Conservation (phyloP, 2,797 vertebrate species). For the Eulemur coronatus region DNA sequence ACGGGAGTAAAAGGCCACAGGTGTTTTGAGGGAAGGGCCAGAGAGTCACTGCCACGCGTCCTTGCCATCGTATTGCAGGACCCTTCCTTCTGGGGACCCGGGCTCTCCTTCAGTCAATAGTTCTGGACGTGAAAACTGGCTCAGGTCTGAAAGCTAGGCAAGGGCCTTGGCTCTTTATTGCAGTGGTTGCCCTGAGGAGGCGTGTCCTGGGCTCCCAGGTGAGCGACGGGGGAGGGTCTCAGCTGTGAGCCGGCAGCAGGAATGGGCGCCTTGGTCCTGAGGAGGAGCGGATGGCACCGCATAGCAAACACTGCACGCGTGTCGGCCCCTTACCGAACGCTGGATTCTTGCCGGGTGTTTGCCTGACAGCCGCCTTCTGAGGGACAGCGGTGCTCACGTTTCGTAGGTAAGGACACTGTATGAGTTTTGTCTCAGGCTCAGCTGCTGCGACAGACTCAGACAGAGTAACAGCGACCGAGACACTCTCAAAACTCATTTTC, state of each 20-base stretch:
- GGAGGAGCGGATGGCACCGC: not conserved
- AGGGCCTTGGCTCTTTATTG: not conserved
- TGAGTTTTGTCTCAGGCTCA: not conserved
- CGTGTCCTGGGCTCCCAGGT: not conserved
- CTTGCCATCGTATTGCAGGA: rapidly evolving
- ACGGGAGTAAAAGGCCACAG: not conserved
- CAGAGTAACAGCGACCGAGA: not conserved
- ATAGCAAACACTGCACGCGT: rapidly evolving
- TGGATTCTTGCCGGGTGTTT: not conserved
- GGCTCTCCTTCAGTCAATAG: not conserved
- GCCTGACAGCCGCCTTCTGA: not conserved
- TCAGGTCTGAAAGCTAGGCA: not conserved
- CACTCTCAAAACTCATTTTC: not conserved
- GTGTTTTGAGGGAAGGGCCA: not conserved
- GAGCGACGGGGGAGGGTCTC: not conserved
- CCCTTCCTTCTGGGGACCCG: not conserved
- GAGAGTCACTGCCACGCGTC: not conserved
- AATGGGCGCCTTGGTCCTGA: not conserved
- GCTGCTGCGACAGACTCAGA: not conserved
- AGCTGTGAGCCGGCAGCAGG: not conserved
- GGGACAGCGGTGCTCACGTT: not conserved
- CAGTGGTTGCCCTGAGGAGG: too few species aligned
- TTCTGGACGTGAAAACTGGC: not conserved
- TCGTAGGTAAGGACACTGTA: not conserved
- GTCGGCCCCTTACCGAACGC: rapidly evolving